Evolutionary conservation across 30 jellyfish, hydroid and myxozoan genomes (phyloP).

Genomic region (Phacellophora camtschatica): DNA sequence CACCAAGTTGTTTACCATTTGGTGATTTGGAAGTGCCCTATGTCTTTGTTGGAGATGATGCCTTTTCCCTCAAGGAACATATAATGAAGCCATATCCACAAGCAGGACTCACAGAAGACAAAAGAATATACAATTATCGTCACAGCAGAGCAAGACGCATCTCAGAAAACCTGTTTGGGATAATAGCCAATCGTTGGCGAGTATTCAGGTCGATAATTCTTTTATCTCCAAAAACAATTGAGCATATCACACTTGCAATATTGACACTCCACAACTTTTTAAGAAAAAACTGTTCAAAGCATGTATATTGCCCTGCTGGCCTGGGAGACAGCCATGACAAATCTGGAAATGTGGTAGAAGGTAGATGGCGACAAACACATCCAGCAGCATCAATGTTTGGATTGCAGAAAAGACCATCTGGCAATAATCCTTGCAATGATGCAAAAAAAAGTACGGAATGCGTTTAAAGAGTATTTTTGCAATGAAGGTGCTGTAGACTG

Average conservation of each 20-base stretch:
- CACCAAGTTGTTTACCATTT: no score
- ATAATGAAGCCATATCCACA: slow-evolving; percentile 76
- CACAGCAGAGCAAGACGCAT: slow-evolving; percentile 64
- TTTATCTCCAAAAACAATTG: neutral
- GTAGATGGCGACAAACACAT: no score
- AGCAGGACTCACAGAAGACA: slow-evolving; percentile 43
- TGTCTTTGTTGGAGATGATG: slow-evolving; percentile 77
- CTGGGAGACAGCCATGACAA: no score
- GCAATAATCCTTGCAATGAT: slow-evolving; percentile 6
- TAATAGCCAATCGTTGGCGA: slow-evolving; percentile 29
- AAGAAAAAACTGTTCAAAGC: no score
- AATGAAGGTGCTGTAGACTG: slow-evolving; percentile 20
- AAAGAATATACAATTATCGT: slow-evolving; percentile 53
- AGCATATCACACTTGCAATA: neutral
- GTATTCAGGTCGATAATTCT: neutral
- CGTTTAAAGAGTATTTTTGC: neutral
- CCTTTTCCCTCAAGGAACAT: slow-evolving; percentile 45
- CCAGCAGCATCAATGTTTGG: no score
- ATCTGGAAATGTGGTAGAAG: no score
- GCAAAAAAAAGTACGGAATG: slow-evolving; percentile 3
- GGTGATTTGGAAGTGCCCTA: slow-evolving; percentile 36
- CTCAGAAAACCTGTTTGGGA: slow-evolving; percentile 56
- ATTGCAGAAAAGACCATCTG: no score
- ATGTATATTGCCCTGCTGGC: no score
- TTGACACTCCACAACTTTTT: neutral